Base-by-base conservation (phyloP, 2,888 invertebrate genomes). In the Tuberolachnus salignus region DNA sequence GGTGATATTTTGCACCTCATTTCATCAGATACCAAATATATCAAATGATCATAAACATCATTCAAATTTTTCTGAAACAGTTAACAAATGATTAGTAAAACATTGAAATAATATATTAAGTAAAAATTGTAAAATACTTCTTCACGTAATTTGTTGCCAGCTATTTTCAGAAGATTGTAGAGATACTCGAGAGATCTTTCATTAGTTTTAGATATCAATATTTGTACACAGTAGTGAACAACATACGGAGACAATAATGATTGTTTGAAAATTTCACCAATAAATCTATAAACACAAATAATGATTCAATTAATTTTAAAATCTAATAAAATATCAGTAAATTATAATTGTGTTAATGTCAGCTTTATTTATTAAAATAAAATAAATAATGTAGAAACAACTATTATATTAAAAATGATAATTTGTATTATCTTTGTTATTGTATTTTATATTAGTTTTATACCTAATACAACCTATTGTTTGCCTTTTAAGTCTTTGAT, bases 391-490 rank as follows among this genome's bases (percentile, higher is more conserved):
- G n/a, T n/a, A n/a, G n/a, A n/a, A 34, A 34, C 6, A 34, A 2
- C 16, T 59, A 1, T 59, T 3, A 26, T 23, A 10, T 59, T 26
- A 9, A 16, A 57, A 57, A 23, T 59, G 0, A 59, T 16, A 16
- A 16, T 34, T 63, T 59, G 14, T n/a, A 26, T 19, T 26, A 13
- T 34, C 26, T 26, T 34, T 49, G 10, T 34, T 4, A 4, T 26
- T 26, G 19, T 51, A 67, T 51, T 51, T 21, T 19, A 49, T 46
- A 61, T 49, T 21, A 61, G n/a, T 10, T 9, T 9, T 16, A 19
- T 78, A 78, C 75, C 67, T 78, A 21, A 78, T 8, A 42, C 75
- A 78, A 78, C 75, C 75, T 49, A 78, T 78, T 57, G 75, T n/a
- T 67, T 57, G 75, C 46, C 57, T 67, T 59, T 78, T 78, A 34